Percentiles rank a stretch among this genome's conserved stretches.
Conservation (phyloP, 2,888 invertebrate genomes). For the Eilema caniola region DNA sequence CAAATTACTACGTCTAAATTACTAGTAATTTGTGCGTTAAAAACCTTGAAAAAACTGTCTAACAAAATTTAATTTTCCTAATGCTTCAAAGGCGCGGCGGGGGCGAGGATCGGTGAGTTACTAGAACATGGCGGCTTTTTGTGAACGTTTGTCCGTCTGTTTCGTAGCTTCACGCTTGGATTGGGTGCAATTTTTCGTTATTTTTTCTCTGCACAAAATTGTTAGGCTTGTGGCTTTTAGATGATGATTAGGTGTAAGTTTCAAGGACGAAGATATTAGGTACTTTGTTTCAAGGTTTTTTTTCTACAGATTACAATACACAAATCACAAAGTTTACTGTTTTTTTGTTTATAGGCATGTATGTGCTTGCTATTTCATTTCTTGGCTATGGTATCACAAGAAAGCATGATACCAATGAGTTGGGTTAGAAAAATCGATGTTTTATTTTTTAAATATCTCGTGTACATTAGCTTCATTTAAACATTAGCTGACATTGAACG, state of each 20-base stretch:
- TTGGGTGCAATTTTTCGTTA: slow-evolving; percentile 61
- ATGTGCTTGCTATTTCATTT: slow-evolving; percentile 76
- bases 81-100: slow-evolving; percentile 87
- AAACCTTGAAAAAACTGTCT: slow-evolving; percentile 36
- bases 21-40: slow-evolving; percentile 10
- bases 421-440: slow-evolving; percentile 68
- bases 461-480: slow-evolving; percentile 35
- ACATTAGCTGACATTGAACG: slow-evolving; percentile 24
- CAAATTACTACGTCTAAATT: slow-evolving; percentile 6
- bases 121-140: slow-evolving; percentile 65
- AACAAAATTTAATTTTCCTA: slow-evolving; percentile 70
- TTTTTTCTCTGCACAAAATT: slow-evolving; percentile 42
- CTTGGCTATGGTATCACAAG: slow-evolving; percentile 74
- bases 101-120: slow-evolving; percentile 89
- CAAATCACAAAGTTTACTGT: slow-evolving; percentile 20
- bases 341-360: slow-evolving; percentile 74
- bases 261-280: neutral
- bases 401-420: slow-evolving; percentile 73
- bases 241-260: too few relatives aligned
- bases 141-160: slow-evolving; percentile 61
- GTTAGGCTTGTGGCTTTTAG: slow-evolving; percentile 35
- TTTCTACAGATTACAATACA: neutral
- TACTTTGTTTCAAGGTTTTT: neutral
- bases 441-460: slow-evolving; percentile 22
- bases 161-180: slow-evolving; percentile 68